phyloP scores from a whole-genome alignment of 2,888 invertebrate genomes.

The Pseudococcus jackbeardsleyi region DNA sequence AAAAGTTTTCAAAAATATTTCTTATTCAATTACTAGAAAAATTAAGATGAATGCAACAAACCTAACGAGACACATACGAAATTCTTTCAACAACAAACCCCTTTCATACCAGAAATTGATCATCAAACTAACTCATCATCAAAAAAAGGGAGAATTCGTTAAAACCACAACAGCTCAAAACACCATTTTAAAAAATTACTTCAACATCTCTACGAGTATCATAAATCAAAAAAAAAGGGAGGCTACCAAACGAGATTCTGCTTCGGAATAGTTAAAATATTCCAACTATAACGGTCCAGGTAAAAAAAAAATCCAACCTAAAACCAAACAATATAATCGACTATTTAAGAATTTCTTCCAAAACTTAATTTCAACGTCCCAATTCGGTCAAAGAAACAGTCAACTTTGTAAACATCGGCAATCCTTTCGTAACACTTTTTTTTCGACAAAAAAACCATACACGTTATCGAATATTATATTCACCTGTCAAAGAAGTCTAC shows the following conservation, averaged over 20 bases:
- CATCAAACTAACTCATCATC: too few species aligned
- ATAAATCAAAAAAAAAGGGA: slow-evolving; percentile 14
- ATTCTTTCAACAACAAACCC: too few species aligned
- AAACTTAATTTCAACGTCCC: background rate
- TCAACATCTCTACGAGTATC: background rate
- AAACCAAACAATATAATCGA: background rate
- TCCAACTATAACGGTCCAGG: background rate
- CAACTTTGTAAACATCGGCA: background rate
- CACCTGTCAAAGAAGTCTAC: background rate
- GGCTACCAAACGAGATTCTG: background rate
- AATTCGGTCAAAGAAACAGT: background rate
- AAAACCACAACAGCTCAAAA: background rate
- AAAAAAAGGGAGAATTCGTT: too few species aligned
- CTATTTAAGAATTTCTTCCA: background rate
- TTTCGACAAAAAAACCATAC: background rate
- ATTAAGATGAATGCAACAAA: too few species aligned
- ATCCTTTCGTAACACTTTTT: background rate
- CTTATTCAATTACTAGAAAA: too few species aligned
- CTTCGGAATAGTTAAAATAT: background rate
- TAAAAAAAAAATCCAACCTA: background rate
- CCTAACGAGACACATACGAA: too few species aligned
- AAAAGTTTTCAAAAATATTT: too few species aligned
- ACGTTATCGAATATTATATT: background rate
- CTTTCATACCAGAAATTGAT: too few species aligned
- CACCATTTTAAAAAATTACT: background rate